Evolutionary conservation across 2,888 invertebrate species (phyloP), one percentile per base, ranked within the genome.

Genomic region (Dexiosoma caninum): DNA sequence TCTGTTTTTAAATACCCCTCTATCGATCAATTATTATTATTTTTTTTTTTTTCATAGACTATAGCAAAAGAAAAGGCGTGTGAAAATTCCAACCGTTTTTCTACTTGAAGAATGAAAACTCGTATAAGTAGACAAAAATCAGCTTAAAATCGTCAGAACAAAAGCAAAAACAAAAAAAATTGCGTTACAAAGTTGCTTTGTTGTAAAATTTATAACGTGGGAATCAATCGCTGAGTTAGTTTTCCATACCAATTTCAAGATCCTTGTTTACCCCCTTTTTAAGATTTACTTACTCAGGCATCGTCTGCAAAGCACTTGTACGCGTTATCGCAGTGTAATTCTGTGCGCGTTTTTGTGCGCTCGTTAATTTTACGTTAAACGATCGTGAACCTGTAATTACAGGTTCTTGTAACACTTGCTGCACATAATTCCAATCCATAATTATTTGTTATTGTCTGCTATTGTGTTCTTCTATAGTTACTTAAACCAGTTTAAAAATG

Each of bases 171-270:
- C 53, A 27, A 23, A 53, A 44, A 66, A 81, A 75, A 75, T 78
- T 81, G 78, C 78, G 78, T 71, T 78, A 71, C 49, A 69, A 62
- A 40, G 62, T 64, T 46, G 27, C 23, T 67, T 60, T 69, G 14
- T 21, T 55, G n/a, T 42, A 46, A 62, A 44, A 55, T 55, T 57
- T 66, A 67, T 76, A 85, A 85, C 83, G 85, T 84, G 85, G 69
- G 84, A 85, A 84, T 84, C 84, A 83, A 84, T 83, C 81, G 83
- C 70, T 53, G 21, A 60, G 16, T 51, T 75, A 60, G 16, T 51
- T 75, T 67, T 53, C 35, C 84, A 85, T 85, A 46, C 83, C 82
- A 74, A 80, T 74, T 46, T 57, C 32, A 55, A 80, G 62, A 83
- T 83, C 66, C 57, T 83, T 83, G n/a, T n/a, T n/a, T n/a, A n/a